A percentile compares a stretch with the other conserved stretches of the same genome.
phyloP scores from a whole-genome alignment of 2,888 invertebrate species.

The Kuschelorhynchus macadamiae region DNA sequence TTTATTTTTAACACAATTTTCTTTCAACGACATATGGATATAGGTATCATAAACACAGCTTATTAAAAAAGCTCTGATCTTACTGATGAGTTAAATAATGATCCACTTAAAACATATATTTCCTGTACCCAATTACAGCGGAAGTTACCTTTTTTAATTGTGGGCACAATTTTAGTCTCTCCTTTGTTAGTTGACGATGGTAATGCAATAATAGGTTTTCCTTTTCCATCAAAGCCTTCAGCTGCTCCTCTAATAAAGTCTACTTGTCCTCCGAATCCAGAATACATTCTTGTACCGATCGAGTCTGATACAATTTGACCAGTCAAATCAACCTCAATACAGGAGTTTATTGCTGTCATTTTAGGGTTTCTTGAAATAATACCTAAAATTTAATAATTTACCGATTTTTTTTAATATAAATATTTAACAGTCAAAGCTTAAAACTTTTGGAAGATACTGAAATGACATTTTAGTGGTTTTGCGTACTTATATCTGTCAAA shows the following conservation, averaged over 20 bases:
- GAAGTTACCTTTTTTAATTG: slow-evolving; percentile 84
- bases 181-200: slow-evolving; percentile 85
- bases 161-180: slow-evolving; percentile 87
- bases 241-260: slow-evolving; percentile 95
- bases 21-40: too few relatives aligned
- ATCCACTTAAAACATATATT: too few relatives aligned
- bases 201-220: slow-evolving; percentile 93
- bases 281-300: slow-evolving; percentile 85
- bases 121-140: too few relatives aligned
- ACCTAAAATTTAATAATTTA: slow-evolving; percentile 60
- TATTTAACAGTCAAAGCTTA: not conserved
- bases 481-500: too few relatives aligned
- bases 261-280: slow-evolving; percentile 94
- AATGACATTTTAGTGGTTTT: too few relatives aligned
- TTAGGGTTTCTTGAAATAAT: slow-evolving; percentile 87
- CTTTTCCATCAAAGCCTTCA: slow-evolving; percentile 85
- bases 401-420: not conserved
- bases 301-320: slow-evolving; percentile 96
- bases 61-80: too few relatives aligned
- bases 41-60: too few relatives aligned
- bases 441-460: too few relatives aligned
- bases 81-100: too few relatives aligned
- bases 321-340: slow-evolving; percentile 94
- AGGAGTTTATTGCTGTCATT: slow-evolving; percentile 98
- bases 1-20: too few relatives aligned